phyloP scores from a whole-genome alignment of 2,113 vertebrate genomes.

The Phylloscopus trochilus region DNA sequence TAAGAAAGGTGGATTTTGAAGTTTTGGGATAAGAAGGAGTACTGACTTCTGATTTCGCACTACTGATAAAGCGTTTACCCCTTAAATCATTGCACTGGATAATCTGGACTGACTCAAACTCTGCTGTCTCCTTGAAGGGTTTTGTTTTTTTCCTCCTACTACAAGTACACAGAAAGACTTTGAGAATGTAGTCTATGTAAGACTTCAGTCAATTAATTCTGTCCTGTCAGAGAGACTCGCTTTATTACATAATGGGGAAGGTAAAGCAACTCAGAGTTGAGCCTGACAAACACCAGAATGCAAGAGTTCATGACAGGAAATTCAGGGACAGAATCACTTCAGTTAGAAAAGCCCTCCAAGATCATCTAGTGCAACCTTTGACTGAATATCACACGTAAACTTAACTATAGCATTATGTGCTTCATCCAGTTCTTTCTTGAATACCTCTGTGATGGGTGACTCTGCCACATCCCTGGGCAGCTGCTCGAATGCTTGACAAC shows the following conservation, averaged over 20 bases:
- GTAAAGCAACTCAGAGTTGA: not conserved
- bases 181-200: not conserved
- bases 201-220: not conserved
- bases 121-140: not conserved
- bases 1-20: not conserved
- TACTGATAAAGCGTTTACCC: not conserved
- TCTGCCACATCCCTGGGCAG: not conserved
- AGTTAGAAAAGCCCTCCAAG: not conserved
- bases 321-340: not conserved
- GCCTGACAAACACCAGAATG: not conserved
- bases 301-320: not conserved
- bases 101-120: not conserved
- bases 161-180: not conserved
- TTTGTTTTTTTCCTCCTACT: not conserved
- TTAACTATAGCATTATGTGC: not conserved
- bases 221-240: not conserved
- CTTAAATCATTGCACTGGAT: not conserved
- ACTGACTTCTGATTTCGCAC: not conserved
- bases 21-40: not conserved
- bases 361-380: not conserved
- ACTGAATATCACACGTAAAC: not conserved
- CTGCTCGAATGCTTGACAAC: not conserved
- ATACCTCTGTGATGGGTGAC: not conserved
- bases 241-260: not conserved
- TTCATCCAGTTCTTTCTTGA: not conserved